Evolutionary conservation across 2,113 vertebrate genomes (phyloP).

Genomic region (Odontophorus gujanensis): DNA sequence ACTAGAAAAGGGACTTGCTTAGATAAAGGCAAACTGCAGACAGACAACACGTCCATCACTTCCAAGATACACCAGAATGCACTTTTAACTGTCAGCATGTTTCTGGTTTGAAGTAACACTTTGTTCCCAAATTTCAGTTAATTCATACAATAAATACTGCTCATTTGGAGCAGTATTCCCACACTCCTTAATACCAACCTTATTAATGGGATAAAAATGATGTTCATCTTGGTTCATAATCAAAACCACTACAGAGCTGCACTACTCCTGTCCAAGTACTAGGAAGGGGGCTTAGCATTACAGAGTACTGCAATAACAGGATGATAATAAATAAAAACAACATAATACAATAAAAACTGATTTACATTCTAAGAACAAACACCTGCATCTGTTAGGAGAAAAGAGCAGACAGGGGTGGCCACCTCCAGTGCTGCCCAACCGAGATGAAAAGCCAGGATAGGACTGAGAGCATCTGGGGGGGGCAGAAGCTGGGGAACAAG

Average conservation of each 20-base stretch:
- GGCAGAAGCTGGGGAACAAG: not conserved
- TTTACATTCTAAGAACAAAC: not conserved
- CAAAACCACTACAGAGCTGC: not conserved
- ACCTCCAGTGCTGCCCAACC: fast-evolving
- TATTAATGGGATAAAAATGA: fast-evolving
- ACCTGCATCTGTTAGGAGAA: not conserved
- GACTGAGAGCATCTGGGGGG: not conserved
- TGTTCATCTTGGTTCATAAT: not conserved
- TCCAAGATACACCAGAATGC: not conserved
- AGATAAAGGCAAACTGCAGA: not conserved
- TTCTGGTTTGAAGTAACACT: not conserved
- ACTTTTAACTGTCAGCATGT: not conserved
- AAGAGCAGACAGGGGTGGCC: not conserved
- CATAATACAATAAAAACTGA: fast-evolving
- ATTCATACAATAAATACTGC: not conserved
- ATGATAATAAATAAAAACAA: not conserved
- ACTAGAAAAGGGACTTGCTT: not conserved
- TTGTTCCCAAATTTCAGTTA: not conserved
- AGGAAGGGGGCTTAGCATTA: not conserved
- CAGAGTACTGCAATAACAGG: constrained; percentile 6
- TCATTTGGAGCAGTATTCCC: not conserved
- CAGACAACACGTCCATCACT: not conserved
- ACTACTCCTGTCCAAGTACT: not conserved
- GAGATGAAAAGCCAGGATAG: not conserved
- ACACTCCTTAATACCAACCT: not conserved